Evolutionary conservation across 2,888 invertebrate species (phyloP), one percentile per base, ranked within the genome.

Genomic region (Timandra comae): DNA sequence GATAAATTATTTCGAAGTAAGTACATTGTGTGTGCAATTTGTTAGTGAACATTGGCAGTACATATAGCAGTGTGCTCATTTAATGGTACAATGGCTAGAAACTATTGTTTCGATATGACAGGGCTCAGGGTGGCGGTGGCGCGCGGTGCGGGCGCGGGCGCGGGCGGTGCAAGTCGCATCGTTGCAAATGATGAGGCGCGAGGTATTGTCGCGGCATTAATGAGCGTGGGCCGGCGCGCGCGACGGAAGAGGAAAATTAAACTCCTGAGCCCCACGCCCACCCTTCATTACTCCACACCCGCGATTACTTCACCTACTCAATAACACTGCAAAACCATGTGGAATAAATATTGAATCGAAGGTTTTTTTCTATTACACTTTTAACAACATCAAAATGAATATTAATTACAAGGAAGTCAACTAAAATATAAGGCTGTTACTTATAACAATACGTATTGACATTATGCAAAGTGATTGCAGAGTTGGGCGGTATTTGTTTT

Each of bases 161-260:
- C 32, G 40, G 37, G 38, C 32, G 39, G 33, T 35, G 33, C 29
- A 32, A 30, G 33, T 31, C 38, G 39, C 42, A 35, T 40, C 53
- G 44, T 48, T 56, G 62, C 72, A 74, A 75, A 76, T 81, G 78
- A 77, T 66, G 78, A 72, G 70, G 77, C 76, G 73, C 72, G 67
- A 16, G 66, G 71, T 74, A 81, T 80, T 81, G 81, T 81, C 74
- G 76, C 71, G 56, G 54, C 71, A 70, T 72, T 75, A 76, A 76
- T 76, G 74, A 76, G 70, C 69, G 54, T 60, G 50, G 69, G 56
- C 59, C 61, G 59, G 63, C 57, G 67, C 70, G 63, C 62, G 65
- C 55, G 69, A n/a, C 80, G 84, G 84, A 85, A 85, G 75, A 85
- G 84, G 84, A 85, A 85, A 85, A 85, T 85, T 85, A 85, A 85